Evolutionary conservation across 2,888 invertebrate genomes (phyloP), one percentile per base, ranked within the genome.

Genomic region (Melanophora roralis): DNA sequence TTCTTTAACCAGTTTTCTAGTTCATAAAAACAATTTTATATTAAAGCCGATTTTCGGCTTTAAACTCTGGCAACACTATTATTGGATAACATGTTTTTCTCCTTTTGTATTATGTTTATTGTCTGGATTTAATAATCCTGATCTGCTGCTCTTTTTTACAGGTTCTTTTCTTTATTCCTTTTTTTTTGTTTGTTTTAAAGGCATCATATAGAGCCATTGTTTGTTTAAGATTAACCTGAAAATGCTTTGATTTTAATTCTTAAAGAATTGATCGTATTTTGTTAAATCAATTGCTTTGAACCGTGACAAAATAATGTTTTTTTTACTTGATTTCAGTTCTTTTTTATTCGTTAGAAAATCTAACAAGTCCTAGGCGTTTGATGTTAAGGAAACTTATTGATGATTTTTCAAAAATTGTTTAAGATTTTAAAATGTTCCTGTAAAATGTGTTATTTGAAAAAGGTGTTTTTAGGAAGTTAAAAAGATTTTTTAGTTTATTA

Each of bases 251-350:
- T 27, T n/a, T 21, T 6, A 23, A 3, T 49, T 49, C 21, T 8
- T 3, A 11, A 47, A 47, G 21, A 47, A 49, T 49, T 49, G 49
- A 7, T 49, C 6, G 5, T n/a, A 7, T 1, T 1, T 8, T 16
- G 7, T 36, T 14, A 14, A 3, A 19, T 23, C 34, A 57, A 51
- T 59, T 71, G 36, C 65, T 71, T 60, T 45, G 49, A 67, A 51
- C 73, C 65, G 55, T 80, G 80, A 80, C 80, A 80, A 80, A 80
- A 76, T 76, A 73, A 75, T 73, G 64, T 55, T 49, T 57, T 80
- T n/a, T 43, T 32, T 73, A 64, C 21, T 45, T 51, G 53, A 62
- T 68, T 40, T 65, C 62, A 64, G 43, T 71, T 43, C 36, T 34
- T 45, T 47, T 45, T 16, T 12, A 45, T 32, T 60, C 60, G 43